Percentiles rank a stretch among this genome's conserved stretches.
These are phyloP conservation scores for Melanargia galathea DNA, from an alignment of 2,888 invertebrate genomes.

Conservation along the genomic window DNA sequence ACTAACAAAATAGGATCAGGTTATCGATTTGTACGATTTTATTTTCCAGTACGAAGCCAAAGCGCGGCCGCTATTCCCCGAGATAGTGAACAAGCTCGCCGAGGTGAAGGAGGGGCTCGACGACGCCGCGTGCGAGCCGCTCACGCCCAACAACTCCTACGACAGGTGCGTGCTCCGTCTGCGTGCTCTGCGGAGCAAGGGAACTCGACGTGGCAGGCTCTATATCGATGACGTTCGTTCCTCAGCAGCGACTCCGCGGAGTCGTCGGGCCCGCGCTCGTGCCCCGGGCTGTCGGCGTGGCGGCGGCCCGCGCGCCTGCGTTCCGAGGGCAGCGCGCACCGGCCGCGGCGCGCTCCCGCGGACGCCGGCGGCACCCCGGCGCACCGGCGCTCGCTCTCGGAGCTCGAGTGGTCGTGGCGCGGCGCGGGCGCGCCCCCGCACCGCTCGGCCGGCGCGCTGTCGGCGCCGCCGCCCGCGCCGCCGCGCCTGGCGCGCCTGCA, in stretches of 20 bases:
- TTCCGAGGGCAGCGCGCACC: slow-evolving; percentile 61
- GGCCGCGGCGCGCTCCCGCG: slow-evolving; percentile 51
- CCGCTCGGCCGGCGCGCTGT: slow-evolving; percentile 47
- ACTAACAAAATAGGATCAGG: too few relatives aligned
- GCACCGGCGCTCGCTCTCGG: slow-evolving; percentile 89
- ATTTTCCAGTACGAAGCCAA: slow-evolving; percentile 91
- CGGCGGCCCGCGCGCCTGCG: slow-evolving; percentile 62
- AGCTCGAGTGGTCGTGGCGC: slow-evolving; percentile 83
- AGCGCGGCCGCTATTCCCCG: slow-evolving; percentile 93
- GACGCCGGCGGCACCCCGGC: slow-evolving; percentile 73
- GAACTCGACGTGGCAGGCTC: too few relatives aligned
- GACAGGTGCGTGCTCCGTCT: slow-evolving; percentile 56
- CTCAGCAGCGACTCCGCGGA: slow-evolving; percentile 68
- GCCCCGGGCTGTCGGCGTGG: slow-evolving; percentile 70
- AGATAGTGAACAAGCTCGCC: slow-evolving; percentile 86
- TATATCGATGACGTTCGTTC: too few relatives aligned
- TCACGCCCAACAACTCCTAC: slow-evolving; percentile 59
- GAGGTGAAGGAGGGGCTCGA: slow-evolving; percentile 82
- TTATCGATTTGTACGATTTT: background rate
- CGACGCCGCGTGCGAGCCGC: slow-evolving; percentile 68
- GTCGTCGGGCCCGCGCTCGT: slow-evolving; percentile 71
- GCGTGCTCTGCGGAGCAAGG: background rate
- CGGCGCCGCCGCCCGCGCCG: slow-evolving; percentile 49
- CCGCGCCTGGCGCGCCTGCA: slow-evolving; percentile 78
- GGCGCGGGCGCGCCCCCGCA: slow-evolving; percentile 64